Evolutionary conservation across 2,797 vertebrate genomes (phyloP), one percentile per base, ranked within the genome.

Genomic region (Chelonia mydas): DNA sequence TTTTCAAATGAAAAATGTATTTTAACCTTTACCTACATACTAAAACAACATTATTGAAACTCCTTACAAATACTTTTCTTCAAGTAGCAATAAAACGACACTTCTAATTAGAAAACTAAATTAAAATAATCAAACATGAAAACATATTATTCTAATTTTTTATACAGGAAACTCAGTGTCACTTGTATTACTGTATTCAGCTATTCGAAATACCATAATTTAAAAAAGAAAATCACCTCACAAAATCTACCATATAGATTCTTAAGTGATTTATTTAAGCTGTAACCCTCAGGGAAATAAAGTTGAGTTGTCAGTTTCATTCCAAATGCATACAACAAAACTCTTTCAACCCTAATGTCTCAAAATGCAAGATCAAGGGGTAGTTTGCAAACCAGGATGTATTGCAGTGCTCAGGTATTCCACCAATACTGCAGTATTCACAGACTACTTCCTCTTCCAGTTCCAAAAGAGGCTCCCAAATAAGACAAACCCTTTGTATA

Each of bases 221-320:
- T 95, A 95, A 97, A 94, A 94, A 94, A 92, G n/a, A 23, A 88
- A 88, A 97, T 90, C 89, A 92, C 95, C 90, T 90, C 82, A 59
- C 88, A 78, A 86, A 96, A 53, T 95, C 86, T 95, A 89, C 90
- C 68, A 87, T 93, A 76, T 54, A 96, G 92, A 84, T 74, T 96
- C 95, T 88, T 94, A 94, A 87, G 95, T 94, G 96, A 96, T 96
- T 91, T 95, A 95, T 94, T 95, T 90, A 84, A 90, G 84, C 89
- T 89, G 91, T 50, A 65, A 74, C 90, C 87, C 94, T 74, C 45
- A 95, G 90, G 96, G 90, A 94, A 89, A 59, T 31, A 86, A 87
- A 77, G 54, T 80, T 87, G 88, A 94, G 81, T 86, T 96, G 94
- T 93, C 93, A 95, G 90, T 96, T 95, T 91, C 89, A 77, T 92